Percentiles rank a stretch among this genome's conserved stretches.
Evolutionary conservation across 1,140 invertebrate genomes (phyloP).

Genomic region (Radopholus similis): DNA sequence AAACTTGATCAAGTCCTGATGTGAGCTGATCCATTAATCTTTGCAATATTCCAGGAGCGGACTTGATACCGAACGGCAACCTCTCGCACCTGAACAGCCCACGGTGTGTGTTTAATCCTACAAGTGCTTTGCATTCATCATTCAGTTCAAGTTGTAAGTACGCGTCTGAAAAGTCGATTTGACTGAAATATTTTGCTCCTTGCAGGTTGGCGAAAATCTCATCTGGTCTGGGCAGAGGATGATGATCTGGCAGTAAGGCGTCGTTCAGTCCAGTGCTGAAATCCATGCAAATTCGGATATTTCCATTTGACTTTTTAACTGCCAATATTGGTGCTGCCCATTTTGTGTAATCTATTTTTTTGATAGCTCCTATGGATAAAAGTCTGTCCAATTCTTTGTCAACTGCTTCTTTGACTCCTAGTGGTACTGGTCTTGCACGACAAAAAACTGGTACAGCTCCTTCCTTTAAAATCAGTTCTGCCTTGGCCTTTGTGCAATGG

Average conservation of each 20-base stretch:
- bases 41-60: slow-evolving; percentile 63
- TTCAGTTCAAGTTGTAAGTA: too few species aligned
- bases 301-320: background rate
- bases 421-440: slow-evolving; percentile 45
- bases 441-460: slow-evolving; percentile 20
- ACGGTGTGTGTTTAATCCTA: slow-evolving; percentile 11
- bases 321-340: slow-evolving; percentile 56
- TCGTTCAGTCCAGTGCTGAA: slow-evolving; percentile 46
- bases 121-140: slow-evolving; percentile 21
- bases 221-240: slow-evolving; percentile 52
- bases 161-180: slow-evolving; percentile 50
- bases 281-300: slow-evolving; percentile 2
- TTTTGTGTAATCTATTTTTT: slow-evolving; percentile 50
- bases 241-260: slow-evolving; percentile 23
- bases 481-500: slow-evolving; percentile 20
- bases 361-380: slow-evolving; percentile 33
- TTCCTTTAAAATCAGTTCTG: slow-evolving; percentile 13
- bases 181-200: slow-evolving; percentile 45
- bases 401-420: slow-evolving; percentile 39
- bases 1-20: slow-evolving; percentile 34
- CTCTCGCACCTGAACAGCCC: slow-evolving; percentile 59
- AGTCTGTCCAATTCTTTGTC: slow-evolving; percentile 48
- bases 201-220: slow-evolving; percentile 44
- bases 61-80: slow-evolving; percentile 63
- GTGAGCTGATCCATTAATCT: slow-evolving; percentile 61